These are phyloP conservation scores for Bungarus multicinctus DNA, from an alignment of 2,113 vertebrate species.

Conservation along the genomic window DNA sequence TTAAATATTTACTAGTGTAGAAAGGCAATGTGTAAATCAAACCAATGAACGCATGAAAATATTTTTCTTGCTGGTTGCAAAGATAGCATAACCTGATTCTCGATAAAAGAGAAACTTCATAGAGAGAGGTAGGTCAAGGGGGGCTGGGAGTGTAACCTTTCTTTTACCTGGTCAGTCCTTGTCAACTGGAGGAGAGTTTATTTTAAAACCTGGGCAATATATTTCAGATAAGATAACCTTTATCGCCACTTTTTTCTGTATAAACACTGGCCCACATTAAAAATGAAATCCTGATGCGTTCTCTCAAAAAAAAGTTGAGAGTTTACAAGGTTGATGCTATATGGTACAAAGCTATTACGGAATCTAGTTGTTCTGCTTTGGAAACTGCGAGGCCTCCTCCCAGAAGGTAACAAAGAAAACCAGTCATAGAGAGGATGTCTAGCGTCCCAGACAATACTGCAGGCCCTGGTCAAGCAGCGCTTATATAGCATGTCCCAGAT, in stretches of 20 bases:
- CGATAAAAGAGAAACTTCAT: background rate
- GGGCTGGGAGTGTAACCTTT: background rate
- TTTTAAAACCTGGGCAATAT: background rate
- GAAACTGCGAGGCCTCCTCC: background rate
- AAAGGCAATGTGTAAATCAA: background rate
- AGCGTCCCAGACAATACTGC: background rate
- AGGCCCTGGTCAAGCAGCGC: background rate
- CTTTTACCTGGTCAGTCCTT: background rate
- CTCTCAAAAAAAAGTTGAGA: background rate
- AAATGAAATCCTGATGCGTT: background rate
- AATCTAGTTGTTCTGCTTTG: background rate
- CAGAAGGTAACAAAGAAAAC: background rate
- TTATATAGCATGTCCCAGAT: background rate
- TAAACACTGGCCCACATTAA: background rate
- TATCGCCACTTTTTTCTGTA: background rate
- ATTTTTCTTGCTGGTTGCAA: background rate
- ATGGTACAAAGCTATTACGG: too few species aligned
- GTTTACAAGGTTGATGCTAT: too few species aligned
- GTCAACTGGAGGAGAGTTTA: background rate
- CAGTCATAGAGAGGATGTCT: background rate
- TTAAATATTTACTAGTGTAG: background rate
- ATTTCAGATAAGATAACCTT: background rate
- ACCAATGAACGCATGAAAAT: rapidly evolving
- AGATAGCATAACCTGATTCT: background rate
- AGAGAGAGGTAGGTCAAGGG: background rate